Percentiles rank a stretch among this genome's conserved stretches.
Evolutionary conservation across 2,888 invertebrate species (phyloP).

Genomic region (Aporophyla nigra): DNA sequence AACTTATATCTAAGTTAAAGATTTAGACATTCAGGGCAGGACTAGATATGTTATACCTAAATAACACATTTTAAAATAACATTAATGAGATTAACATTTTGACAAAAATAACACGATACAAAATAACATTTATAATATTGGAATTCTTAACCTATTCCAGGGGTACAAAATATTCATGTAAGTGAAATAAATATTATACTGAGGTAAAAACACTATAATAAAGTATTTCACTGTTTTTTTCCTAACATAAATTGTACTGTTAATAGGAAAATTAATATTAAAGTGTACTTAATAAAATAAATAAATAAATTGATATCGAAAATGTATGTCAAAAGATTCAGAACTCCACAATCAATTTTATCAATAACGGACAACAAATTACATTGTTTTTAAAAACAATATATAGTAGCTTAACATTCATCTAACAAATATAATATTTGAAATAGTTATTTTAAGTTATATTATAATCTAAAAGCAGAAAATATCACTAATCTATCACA

Average conservation of each 20-base stretch:
- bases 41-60: slow-evolving; percentile 65
- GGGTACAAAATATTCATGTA: background rate
- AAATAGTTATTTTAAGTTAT: slow-evolving; percentile 21
- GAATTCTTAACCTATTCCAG: slow-evolving; percentile 16
- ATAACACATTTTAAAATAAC: slow-evolving; percentile 66
- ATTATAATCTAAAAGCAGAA: slow-evolving; percentile 61
- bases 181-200: too few relatives aligned
- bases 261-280: background rate
- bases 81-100: slow-evolving; percentile 64
- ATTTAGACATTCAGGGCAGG: slow-evolving; percentile 68
- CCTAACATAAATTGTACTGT: background rate
- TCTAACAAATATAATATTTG: slow-evolving; percentile 40
- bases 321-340: slow-evolving; percentile 1
- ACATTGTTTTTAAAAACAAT: background rate
- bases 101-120: slow-evolving; percentile 1
- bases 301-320: too few relatives aligned
- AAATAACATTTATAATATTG: slow-evolving; percentile 1
- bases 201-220: background rate
- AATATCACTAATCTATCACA: slow-evolving; percentile 71
- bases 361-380: slow-evolving; percentile 7
- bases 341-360: background rate
- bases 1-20: slow-evolving; percentile 54
- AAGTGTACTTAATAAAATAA: background rate
- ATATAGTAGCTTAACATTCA: slow-evolving; percentile 4
- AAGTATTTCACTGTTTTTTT: background rate